A percentile compares a stretch with the other conserved stretches of the same genome.
Conservation (phyloP, 2,113 vertebrate species). For the Cinclus cinclus region DNA sequence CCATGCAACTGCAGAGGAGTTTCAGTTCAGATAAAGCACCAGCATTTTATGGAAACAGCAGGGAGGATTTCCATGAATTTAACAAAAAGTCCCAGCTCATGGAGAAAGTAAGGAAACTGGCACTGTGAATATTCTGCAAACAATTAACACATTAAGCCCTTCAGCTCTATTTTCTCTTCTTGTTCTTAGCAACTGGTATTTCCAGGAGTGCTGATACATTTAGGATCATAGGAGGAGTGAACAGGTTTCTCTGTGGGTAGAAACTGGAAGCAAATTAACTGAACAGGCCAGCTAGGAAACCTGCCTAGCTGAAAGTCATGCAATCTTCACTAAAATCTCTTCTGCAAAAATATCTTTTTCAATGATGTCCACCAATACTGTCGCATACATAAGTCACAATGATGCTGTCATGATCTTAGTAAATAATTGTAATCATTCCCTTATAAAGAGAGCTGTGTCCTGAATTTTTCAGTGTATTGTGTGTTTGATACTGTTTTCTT, state of each 20-base stretch:
- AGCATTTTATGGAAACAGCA: neutral
- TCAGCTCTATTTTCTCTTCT: neutral
- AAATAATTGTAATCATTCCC: neutral
- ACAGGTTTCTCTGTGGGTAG: neutral
- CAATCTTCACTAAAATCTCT: neutral
- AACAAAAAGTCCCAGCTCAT: neutral
- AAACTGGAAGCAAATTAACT: neutral
- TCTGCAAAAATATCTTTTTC: neutral
- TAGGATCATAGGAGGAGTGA: neutral
- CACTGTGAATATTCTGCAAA: neutral
- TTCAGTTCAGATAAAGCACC: neutral
- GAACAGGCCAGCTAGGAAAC: neutral
- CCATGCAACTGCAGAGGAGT: neutral
- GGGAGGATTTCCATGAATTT: neutral
- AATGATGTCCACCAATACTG: neutral
- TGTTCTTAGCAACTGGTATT: conserved; percentile 10
- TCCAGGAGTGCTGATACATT: neutral
- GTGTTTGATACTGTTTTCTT: neutral
- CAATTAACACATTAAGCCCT: neutral
- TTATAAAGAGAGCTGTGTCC: neutral
- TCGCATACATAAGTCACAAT: neutral
- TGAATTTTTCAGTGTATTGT: neutral
- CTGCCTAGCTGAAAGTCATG: neutral
- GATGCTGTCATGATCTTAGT: neutral
- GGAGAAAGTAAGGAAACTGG: neutral